phyloP scores from a whole-genome alignment of 2,797 vertebrate species.

The Callimico goeldii region DNA sequence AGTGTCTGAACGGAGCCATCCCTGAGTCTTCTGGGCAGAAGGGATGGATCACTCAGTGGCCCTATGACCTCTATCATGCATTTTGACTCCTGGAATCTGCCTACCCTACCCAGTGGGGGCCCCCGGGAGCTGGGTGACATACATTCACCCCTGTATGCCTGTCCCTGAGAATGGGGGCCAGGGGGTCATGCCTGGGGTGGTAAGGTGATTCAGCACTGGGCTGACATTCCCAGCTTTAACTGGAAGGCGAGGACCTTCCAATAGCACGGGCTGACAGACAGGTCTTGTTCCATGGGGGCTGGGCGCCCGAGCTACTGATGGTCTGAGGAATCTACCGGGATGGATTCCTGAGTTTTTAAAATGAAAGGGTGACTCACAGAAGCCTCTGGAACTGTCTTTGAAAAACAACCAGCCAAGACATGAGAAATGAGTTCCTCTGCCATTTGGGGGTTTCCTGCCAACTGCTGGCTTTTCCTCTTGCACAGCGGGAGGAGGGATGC shows the following conservation, averaged over 20 bases:
- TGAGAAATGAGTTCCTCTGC: neutral
- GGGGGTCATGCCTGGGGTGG: neutral
- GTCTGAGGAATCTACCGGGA: neutral
- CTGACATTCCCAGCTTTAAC: neutral
- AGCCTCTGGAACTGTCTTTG: neutral
- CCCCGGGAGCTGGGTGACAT: neutral
- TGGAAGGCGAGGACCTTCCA: neutral
- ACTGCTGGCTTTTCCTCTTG: neutral
- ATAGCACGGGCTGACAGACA: neutral
- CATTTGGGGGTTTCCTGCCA: conserved; percentile 39
- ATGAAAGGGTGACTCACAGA: neutral
- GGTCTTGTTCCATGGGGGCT: neutral
- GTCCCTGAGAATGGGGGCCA: neutral
- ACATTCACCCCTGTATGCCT: neutral
- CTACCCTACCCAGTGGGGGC: neutral
- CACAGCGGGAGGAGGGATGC: neutral
- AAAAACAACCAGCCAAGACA: conserved; percentile 10
- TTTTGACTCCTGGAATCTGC: neutral
- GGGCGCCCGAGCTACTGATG: neutral
- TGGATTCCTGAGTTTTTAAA: neutral
- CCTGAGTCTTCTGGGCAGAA: neutral
- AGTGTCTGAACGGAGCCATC: neutral
- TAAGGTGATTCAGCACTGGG: neutral
- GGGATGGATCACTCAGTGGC: no score
- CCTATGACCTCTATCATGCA: neutral